These are phyloP conservation scores for Halichoeres trimaculatus DNA, from an alignment of 2,113 vertebrate species.

Conservation along the genomic window DNA sequence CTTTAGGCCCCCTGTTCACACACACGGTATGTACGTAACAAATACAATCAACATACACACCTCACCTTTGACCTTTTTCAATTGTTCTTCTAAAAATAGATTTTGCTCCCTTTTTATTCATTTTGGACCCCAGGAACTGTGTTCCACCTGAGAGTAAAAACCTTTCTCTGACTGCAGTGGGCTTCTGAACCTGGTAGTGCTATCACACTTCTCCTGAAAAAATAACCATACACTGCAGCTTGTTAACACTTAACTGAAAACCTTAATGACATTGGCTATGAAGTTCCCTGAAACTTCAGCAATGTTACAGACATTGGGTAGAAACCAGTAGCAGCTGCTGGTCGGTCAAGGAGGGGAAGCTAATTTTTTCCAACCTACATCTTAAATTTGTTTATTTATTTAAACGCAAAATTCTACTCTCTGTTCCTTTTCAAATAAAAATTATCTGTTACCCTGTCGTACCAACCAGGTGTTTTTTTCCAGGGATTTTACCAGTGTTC, in stretches of 20 bases:
- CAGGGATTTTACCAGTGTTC: too few species aligned
- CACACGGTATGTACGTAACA: neutral
- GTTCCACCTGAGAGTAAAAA: conserved; percentile 1
- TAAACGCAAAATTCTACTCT: too few species aligned
- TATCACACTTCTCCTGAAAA: neutral
- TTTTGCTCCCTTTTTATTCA: conserved; percentile 1
- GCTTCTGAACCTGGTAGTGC: neutral
- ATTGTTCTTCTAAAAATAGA: conserved; percentile 9
- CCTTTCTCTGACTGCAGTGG: neutral
- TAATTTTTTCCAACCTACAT: too few species aligned
- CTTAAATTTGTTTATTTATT: too few species aligned
- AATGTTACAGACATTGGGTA: neutral
- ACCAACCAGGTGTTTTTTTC: too few species aligned
- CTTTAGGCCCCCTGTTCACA: neutral
- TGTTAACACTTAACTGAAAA: too few species aligned
- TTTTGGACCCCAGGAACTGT: neutral
- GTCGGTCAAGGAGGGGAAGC: too few species aligned
- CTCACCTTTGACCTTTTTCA: conserved; percentile 5
- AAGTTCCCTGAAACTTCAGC: neutral
- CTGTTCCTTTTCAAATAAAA: too few species aligned
- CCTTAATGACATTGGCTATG: neutral
- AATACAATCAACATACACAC: neutral
- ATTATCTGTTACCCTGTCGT: too few species aligned
- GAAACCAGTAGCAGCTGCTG: too few species aligned
- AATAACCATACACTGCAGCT: neutral